These are phyloP conservation scores for Drosophila mojavensis DNA, from an alignment of 1,140 invertebrate genomes.

Conservation along the genomic window DNA sequence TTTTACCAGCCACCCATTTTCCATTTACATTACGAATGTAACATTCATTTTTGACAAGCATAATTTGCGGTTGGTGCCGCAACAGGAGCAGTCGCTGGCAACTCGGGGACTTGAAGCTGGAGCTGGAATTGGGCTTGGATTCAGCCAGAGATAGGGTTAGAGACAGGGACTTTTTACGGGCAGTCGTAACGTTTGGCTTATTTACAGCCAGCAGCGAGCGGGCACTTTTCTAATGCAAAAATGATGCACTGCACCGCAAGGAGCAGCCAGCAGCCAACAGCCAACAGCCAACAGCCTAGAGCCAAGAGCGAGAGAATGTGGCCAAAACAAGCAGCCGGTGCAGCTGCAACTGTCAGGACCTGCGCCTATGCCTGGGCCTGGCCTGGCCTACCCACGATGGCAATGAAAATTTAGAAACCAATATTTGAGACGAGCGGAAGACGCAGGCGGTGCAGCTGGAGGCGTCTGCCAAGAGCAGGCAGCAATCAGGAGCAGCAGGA, in stretches of 20 bases:
- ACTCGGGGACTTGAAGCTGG: conserved; percentile 40
- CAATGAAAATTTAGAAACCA: conserved; percentile 74
- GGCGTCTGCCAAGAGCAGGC: not conserved
- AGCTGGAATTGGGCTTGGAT: not conserved
- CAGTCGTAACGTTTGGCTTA: conserved; percentile 47
- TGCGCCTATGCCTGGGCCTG: not conserved
- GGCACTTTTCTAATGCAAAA: conserved; percentile 80
- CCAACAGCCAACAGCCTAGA: too few relatives aligned
- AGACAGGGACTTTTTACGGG: conserved; percentile 24
- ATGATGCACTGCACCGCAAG: conserved; percentile 75
- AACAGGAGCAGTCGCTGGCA: conserved; percentile 11
- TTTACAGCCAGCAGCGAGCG: conserved; percentile 71
- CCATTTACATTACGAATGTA: conserved; percentile 68
- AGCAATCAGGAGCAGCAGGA: not conserved
- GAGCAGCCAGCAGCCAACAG: conserved; percentile 25
- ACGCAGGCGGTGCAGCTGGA: conserved; percentile 17
- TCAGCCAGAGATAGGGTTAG: not conserved
- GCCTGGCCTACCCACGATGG: conserved; percentile 48
- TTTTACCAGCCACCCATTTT: conserved; percentile 4
- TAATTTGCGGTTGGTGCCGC: conserved; percentile 70
- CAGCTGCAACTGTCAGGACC: conserved; percentile 40
- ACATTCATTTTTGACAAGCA: conserved; percentile 82
- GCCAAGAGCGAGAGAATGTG: not conserved
- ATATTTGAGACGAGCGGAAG: conserved; percentile 56
- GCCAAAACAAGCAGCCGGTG: conserved; percentile 73